These are phyloP conservation scores for Aurelia coerulea DNA, from an alignment of 30 jellyfish, hydroid and myxozoan species.

Conservation along the genomic window DNA sequence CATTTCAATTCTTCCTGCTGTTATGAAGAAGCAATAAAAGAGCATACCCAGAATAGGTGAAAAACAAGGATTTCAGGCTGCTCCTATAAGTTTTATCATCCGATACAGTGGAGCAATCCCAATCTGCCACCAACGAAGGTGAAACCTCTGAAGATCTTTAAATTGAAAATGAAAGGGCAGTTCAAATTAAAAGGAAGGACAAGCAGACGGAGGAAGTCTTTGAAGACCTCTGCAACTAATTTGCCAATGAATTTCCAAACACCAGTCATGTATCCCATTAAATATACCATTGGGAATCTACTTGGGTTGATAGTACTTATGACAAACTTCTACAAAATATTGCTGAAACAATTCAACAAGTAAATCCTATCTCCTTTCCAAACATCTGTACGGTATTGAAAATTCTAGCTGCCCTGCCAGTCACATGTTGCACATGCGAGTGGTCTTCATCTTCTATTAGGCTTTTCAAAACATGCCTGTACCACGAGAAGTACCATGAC, in stretches of 20 bases:
- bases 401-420: constrained; percentile 29
- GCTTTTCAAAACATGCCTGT: constrained; percentile 18
- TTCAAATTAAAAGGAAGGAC: constrained; percentile 14
- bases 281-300: constrained; percentile 41
- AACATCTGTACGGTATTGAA: constrained; percentile 20
- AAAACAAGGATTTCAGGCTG: not conserved
- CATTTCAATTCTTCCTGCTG: not conserved
- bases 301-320: constrained; percentile 11
- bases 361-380: not conserved
- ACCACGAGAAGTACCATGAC: constrained; percentile 41
- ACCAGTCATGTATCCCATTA: not conserved
- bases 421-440: constrained; percentile 38
- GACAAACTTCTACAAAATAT: constrained; percentile 6
- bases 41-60: not conserved
- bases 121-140: not conserved
- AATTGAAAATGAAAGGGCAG: not conserved
- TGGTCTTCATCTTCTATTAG: constrained; percentile 36
- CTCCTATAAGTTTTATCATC: no score
- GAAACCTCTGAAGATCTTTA: not conserved
- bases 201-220: constrained; percentile 13
- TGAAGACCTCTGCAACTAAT: not conserved
- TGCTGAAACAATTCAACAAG: not conserved
- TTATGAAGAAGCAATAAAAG: not conserved
- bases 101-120: not conserved
- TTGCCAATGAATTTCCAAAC: constrained; percentile 34